phyloP scores from a whole-genome alignment of 2,888 invertebrate genomes.

The Agonopterix subpropinquella region DNA sequence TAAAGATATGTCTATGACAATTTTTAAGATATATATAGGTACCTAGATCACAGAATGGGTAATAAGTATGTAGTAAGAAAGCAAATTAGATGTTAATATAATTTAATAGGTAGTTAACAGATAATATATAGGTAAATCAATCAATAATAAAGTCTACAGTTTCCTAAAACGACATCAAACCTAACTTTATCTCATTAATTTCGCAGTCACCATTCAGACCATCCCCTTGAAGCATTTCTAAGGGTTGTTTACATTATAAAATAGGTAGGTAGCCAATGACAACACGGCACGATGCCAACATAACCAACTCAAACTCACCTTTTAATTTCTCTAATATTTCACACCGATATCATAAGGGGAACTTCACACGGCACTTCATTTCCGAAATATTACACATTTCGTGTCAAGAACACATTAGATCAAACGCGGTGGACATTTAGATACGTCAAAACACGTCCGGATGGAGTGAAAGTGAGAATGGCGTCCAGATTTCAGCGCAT shows the following conservation, averaged over 20 bases:
- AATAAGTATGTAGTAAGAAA: too few relatives aligned
- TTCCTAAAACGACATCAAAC: not conserved
- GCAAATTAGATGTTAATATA: too few relatives aligned
- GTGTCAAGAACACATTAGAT: conserved; percentile 70
- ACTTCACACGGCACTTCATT: conserved; percentile 53
- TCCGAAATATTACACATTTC: conserved; percentile 52
- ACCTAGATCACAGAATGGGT: too few relatives aligned
- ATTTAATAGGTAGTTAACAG: too few relatives aligned
- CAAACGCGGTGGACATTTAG: conserved; percentile 47
- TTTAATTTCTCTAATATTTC: conserved; percentile 31
- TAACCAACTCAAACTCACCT: conserved; percentile 52
- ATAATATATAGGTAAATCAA: too few relatives aligned
- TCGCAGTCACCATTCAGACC: not conserved
- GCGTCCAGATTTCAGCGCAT: conserved; percentile 67
- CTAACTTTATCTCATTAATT: not conserved
- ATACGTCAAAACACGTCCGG: conserved; percentile 65
- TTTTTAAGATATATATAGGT: too few relatives aligned
- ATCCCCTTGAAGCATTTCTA: not conserved
- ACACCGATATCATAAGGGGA: conserved; percentile 65
- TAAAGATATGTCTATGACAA: too few relatives aligned
- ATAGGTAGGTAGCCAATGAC: conserved; percentile 18
- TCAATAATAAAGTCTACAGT: too few relatives aligned
- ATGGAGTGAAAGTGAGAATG: conserved; percentile 60
- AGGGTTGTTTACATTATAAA: conserved; percentile 19
- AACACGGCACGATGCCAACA: conserved; percentile 24